phyloP scores from a whole-genome alignment of 2,113 vertebrate species.

The Thymallus thymallus region DNA sequence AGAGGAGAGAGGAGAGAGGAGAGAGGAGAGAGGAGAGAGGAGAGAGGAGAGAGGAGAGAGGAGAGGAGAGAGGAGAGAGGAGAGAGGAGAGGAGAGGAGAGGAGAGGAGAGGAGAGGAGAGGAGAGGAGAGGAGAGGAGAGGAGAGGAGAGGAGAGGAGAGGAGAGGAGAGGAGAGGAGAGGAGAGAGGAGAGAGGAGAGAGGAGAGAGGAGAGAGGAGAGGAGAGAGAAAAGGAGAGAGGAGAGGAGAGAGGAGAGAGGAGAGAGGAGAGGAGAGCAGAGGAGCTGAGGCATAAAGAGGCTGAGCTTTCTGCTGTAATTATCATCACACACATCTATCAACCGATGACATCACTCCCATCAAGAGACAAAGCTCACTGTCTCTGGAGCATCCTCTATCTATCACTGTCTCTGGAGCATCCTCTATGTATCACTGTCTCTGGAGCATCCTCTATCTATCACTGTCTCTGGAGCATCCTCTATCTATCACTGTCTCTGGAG shows the following conservation, averaged over 20 bases:
- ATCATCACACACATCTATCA: slow-evolving; percentile 30
- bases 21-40: not conserved
- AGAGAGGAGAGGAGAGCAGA: not conserved
- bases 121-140: no score
- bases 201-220: no score
- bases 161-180: no score
- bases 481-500: no score
- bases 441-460: not conserved
- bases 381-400: not conserved
- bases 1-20: not conserved
- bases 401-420: not conserved
- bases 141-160: no score
- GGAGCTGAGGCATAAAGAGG: slow-evolving; percentile 1
- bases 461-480: not conserved
- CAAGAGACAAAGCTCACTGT: not conserved
- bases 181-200: no score
- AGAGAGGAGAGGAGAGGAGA: not conserved
- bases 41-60: no score
- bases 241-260: no score
- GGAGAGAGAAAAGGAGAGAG: no score
- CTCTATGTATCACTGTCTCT: no score
- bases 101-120: not conserved
- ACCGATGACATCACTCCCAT: not conserved
- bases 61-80: not conserved
- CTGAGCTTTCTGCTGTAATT: not conserved